phyloP scores from a whole-genome alignment of 2,113 vertebrate genomes.

The Pelecanoides urinatrix region DNA sequence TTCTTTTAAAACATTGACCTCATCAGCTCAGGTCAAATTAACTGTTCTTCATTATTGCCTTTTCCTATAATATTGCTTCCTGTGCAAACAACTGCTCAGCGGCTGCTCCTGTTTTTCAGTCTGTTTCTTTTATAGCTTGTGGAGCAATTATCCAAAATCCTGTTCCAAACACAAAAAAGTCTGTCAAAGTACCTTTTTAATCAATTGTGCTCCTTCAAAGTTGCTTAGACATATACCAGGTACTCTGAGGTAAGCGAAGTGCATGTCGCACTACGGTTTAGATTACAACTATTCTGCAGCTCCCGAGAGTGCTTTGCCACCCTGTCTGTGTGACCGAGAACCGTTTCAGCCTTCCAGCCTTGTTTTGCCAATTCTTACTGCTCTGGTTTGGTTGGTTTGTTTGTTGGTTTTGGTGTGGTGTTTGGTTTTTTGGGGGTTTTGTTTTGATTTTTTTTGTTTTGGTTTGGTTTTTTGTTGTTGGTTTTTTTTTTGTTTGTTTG shows the following conservation, averaged over 20 bases:
- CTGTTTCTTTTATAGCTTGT: slow-evolving; percentile 42
- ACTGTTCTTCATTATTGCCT: slow-evolving; percentile 39
- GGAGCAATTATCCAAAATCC: slow-evolving; percentile 47
- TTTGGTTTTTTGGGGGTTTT: neutral
- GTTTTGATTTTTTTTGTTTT: neutral
- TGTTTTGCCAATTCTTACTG: neutral
- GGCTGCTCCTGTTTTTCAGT: slow-evolving; percentile 28
- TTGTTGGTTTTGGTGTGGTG: neutral
- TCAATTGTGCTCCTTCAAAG: neutral
- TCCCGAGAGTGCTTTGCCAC: neutral
- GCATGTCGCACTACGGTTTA: neutral
- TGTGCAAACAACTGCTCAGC: slow-evolving; percentile 30
- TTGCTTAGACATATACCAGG: slow-evolving; percentile 27
- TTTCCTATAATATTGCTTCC: slow-evolving; percentile 48
- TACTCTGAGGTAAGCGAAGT: neutral
- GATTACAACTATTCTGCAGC: neutral
- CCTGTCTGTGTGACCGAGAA: neutral
- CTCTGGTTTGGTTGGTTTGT: neutral
- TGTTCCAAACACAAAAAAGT: neutral
- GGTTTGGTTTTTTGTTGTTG: neutral
- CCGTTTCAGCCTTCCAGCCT: neutral
- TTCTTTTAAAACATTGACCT: slow-evolving; percentile 31
- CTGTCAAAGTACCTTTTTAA: slow-evolving; percentile 40
- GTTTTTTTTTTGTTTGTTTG: neutral
- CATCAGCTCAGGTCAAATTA: slow-evolving; percentile 40